A percentile compares a stretch with the other conserved stretches of the same genome.
These are phyloP conservation scores for Strix occidentalis DNA, from an alignment of 2,797 vertebrate genomes.

Conservation along the genomic window DNA sequence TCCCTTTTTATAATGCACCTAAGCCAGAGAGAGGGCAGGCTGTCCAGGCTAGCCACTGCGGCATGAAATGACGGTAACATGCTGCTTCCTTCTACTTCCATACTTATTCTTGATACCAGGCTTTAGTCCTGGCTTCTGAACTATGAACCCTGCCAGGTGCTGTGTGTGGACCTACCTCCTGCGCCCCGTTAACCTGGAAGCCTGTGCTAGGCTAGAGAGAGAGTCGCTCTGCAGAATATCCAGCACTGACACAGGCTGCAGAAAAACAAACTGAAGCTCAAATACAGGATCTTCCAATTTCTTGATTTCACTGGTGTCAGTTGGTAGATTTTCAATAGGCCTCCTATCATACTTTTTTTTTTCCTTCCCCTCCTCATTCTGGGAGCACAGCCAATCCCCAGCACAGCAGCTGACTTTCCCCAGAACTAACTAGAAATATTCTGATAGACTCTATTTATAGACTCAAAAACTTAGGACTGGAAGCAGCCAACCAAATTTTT, in stretches of 20 bases:
- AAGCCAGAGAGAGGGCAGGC: background rate
- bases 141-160: background rate
- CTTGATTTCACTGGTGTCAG: conserved; percentile 31
- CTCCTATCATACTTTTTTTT: conserved; percentile 40
- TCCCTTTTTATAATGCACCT: background rate
- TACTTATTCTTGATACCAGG: background rate
- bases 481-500: conserved; percentile 69
- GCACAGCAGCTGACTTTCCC: conserved; percentile 65
- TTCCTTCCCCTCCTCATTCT: conserved; percentile 51
- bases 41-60: background rate
- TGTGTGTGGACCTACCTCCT: background rate
- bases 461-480: conserved; percentile 63
- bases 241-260: background rate
- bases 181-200: background rate
- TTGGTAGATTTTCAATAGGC: conserved; percentile 64
- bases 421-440: conserved; percentile 72
- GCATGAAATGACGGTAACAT: background rate
- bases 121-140: background rate
- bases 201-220: background rate
- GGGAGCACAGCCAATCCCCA: conserved; percentile 66
- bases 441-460: conserved; percentile 67
- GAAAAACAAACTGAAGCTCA: conserved; percentile 11
- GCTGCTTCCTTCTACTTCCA: background rate
- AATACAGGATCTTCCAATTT: conserved; percentile 9
- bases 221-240: background rate